Conservation (phyloP, 92 coral and sea anemone genomes). For the Palythoa caribaeorum region DNA sequence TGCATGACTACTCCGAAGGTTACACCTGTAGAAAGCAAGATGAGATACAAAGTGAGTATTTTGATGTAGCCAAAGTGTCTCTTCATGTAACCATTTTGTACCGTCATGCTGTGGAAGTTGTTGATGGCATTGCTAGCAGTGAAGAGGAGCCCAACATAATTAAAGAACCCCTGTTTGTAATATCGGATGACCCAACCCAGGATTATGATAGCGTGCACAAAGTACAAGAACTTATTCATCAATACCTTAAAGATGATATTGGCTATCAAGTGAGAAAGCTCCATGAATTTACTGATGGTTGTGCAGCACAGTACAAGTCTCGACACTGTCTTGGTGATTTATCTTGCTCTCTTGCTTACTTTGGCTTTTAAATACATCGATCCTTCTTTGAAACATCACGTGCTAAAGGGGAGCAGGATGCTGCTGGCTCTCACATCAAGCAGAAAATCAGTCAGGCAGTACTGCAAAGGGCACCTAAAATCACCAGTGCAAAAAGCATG, state of each 20-base stretch:
- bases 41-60: neutral
- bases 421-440: conserved; percentile 4
- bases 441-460: neutral
- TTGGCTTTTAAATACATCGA: conserved; percentile 33
- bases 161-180: neutral
- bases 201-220: neutral
- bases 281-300: neutral
- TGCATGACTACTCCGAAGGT: neutral
- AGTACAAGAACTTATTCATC: neutral
- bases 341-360: conserved; percentile 33
- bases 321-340: conserved; percentile 33
- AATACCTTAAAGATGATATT: neutral
- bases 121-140: neutral
- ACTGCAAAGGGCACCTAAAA: neutral
- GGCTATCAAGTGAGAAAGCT: neutral
- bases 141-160: conserved; percentile 3
- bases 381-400: conserved; percentile 31
- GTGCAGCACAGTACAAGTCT: neutral
- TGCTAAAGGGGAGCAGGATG: neutral
- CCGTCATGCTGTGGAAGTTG: neutral
- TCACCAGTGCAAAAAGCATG: neutral
- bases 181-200: conserved; percentile 1
- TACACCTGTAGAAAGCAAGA: conserved; percentile 8
- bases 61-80: neutral
- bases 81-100: conserved; percentile 4